A percentile compares a stretch with the other conserved stretches of the same genome.
Conservation (phyloP, 2,113 vertebrate species). For the Heliornis fulica region DNA sequence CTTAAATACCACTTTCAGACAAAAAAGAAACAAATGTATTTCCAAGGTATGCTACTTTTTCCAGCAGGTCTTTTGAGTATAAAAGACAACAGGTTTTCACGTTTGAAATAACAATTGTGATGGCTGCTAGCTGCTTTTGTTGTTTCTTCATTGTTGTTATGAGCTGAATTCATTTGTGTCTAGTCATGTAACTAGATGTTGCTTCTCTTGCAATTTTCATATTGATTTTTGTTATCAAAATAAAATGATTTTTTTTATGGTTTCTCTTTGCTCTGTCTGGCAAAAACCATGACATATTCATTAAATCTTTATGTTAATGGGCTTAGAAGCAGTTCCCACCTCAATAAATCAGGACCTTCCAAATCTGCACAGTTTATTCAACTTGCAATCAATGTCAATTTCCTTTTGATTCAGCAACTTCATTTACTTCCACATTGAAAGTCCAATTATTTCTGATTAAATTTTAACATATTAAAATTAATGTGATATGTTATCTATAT, state of each 20-base stretch:
- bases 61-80: neutral
- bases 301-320: slow-evolving; percentile 66
- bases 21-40: neutral
- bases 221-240: slow-evolving; percentile 57
- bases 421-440: slow-evolving; percentile 60
- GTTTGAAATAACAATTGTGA: neutral
- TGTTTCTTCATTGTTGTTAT: neutral
- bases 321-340: slow-evolving; percentile 36
- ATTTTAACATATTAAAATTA: slow-evolving; percentile 57
- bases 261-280: slow-evolving; percentile 27
- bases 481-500: slow-evolving; percentile 32
- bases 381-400: slow-evolving; percentile 68
- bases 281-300: slow-evolving; percentile 55
- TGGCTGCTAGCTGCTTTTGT: neutral
- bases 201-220: slow-evolving; percentile 23
- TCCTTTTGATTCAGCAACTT: slow-evolving; percentile 63
- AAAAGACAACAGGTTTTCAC: neutral
- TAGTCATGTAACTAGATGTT: neutral
- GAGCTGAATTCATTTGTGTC: neutral
- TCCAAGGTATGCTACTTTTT: neutral
- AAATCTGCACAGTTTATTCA: slow-evolving; percentile 58
- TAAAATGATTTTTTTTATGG: slow-evolving; percentile 8
- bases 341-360: slow-evolving; percentile 63
- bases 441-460: slow-evolving; percentile 64
- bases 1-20: neutral